A percentile compares a stretch with the other conserved stretches of the same genome.
Evolutionary conservation across 30 jellyfish, hydroid and myxozoan genomes (phyloP).

Genomic region (Aurelia sp.): DNA sequence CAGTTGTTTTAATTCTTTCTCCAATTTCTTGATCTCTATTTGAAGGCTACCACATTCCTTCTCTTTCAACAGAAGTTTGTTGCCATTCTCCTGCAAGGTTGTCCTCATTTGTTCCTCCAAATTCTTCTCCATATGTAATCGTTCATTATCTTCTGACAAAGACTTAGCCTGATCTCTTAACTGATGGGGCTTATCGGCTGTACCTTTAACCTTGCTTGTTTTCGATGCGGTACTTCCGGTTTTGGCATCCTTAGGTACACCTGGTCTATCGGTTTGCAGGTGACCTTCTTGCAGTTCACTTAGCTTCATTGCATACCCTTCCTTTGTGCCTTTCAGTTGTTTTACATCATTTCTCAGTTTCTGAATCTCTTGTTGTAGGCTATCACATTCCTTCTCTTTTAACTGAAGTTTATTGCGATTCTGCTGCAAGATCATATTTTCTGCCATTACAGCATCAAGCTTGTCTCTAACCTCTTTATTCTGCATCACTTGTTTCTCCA

Average conservation of each 20-base stretch:
- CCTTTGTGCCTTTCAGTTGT: not conserved
- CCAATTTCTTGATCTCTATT: not conserved
- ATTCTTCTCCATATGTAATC: not conserved
- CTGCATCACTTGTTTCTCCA: not conserved
- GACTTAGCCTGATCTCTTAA: not conserved
- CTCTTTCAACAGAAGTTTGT: not conserved
- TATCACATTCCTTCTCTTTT: not conserved
- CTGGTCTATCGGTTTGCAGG: no score
- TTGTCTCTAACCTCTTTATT: not conserved
- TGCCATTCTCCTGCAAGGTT: not conserved
- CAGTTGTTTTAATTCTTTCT: not conserved
- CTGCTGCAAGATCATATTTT: not conserved
- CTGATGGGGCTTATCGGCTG: not conserved
- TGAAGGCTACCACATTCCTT: not conserved
- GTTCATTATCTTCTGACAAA: conserved; percentile 6
- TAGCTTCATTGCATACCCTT: not conserved
- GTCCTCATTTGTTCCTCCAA: no score
- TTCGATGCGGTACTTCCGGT: not conserved
- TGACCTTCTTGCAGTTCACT: not conserved
- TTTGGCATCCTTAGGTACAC: not conserved
- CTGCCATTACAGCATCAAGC: not conserved
- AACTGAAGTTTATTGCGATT: not conserved
- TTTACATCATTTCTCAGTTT: not conserved
- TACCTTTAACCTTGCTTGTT: not conserved
- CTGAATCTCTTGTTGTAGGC: not conserved